Evolutionary conservation across 2,888 invertebrate genomes (phyloP).

Genomic region (Tenthredo mesomela): DNA sequence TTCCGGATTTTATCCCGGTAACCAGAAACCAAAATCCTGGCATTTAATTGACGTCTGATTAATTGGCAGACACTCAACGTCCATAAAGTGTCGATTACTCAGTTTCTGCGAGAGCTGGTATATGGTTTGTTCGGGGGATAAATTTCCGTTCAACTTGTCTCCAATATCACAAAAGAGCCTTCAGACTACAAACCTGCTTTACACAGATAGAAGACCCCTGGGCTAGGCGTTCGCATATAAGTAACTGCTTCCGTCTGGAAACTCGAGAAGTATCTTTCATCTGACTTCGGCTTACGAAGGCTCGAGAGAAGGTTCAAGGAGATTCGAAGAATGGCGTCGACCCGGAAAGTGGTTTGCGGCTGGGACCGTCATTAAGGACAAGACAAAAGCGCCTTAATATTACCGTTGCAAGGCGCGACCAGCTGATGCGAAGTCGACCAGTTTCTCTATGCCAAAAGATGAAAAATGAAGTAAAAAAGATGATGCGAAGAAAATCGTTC

Average conservation of each 20-base stretch:
- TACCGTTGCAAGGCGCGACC: background rate
- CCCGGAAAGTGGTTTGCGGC: constrained; percentile 13
- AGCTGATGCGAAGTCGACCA: background rate
- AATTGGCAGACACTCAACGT: background rate
- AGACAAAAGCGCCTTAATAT: constrained; percentile 40
- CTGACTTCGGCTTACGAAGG: constrained; percentile 25
- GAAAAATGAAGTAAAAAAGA: background rate
- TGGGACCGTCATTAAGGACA: constrained; percentile 32
- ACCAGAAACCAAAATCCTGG: background rate
- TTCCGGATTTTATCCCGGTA: background rate
- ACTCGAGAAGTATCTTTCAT: constrained; percentile 42
- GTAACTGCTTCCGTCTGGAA: constrained; percentile 41
- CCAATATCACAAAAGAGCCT: constrained; percentile 8
- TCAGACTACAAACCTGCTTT: background rate
- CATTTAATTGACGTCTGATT: background rate
- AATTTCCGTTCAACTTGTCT: constrained; percentile 12
- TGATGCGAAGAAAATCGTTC: no score
- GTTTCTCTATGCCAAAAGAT: background rate
- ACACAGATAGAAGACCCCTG: background rate
- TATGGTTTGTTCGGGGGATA: background rate
- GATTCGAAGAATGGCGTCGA: constrained; percentile 39
- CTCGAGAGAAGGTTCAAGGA: constrained; percentile 34
- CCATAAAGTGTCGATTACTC: background rate
- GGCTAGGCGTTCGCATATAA: background rate
- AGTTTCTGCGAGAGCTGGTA: background rate